Base-by-base conservation (phyloP, 1,140 invertebrate species). In the Theocolax elegans region DNA sequence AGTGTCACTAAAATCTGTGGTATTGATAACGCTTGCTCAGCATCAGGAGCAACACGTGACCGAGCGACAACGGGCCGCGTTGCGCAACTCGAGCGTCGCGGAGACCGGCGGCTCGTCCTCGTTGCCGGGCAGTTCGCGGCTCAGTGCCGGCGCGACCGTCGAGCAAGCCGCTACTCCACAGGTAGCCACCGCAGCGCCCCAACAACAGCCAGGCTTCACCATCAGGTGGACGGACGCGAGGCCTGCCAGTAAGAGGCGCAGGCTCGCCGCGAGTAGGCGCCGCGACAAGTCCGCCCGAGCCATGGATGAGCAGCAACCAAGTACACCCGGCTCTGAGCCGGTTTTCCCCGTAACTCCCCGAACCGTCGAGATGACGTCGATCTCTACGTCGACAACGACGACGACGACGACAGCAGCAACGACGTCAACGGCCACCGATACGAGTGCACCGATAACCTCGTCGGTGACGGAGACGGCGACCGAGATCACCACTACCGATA, bases 81-180 rank as follows among this genome's bases (percentile, higher is more conserved):
- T 67, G 66, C 53, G 62, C 69, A 71, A 71, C 64, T 65, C 75
- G 56, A n/a, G 74, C 68, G 75, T 79, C 77, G 81, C 79, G 79
- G 81, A 78, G n/a, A n/a, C n/a, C n/a, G n/a, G n/a, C n/a, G 77
- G 80, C 71, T 74, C 74, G 49, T 27, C 54, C 46, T 58, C 31
- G 44, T 38, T 71, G 49, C 71, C 74, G 71, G 58, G n/a, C 72
- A 70, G 68, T 72, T 76, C 74, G 71, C 72, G 72, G 76, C 74
- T 79, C 81, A 86, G 83, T 85, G 75, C 79, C 79, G 83, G 80
- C 75, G 76, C 81, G 79, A 78, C 81, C 79, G 80, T 82, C 79
- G 83, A 79, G 74, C 74, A 76, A 80, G 76, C 70, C 76, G 4
- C 27, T 21, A 46, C 59, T 38, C 13, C 21, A 62, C 17, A 67